Percentiles rank a stretch among this genome's conserved stretches.
Evolutionary conservation across 2,113 vertebrate genomes (phyloP).

Genomic region (Mohoua ochrocephala): DNA sequence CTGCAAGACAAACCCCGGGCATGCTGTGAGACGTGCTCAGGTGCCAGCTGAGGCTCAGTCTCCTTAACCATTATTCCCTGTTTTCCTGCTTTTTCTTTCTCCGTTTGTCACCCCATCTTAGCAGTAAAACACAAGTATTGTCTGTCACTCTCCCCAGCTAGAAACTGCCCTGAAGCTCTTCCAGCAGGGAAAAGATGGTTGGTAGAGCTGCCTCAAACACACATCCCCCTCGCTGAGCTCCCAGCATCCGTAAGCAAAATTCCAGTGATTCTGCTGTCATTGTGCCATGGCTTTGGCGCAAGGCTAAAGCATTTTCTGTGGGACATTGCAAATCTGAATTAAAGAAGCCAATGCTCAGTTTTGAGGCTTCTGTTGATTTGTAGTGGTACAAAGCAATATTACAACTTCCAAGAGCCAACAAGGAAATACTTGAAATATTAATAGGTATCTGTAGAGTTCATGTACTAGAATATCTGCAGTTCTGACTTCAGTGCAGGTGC

Average conservation of each 20-base stretch:
- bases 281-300: not conserved
- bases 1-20: not conserved
- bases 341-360: not conserved
- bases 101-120: not conserved
- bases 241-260: not conserved
- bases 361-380: not conserved
- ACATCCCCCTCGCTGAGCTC: accelerated
- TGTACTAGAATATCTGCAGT: not conserved
- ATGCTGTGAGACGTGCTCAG: not conserved
- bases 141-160: not conserved
- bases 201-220: not conserved
- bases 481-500: not conserved
- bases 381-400: not conserved
- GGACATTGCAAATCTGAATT: not conserved
- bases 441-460: not conserved
- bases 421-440: not conserved
- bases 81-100: not conserved
- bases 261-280: not conserved
- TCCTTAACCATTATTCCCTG: not conserved
- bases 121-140: not conserved
- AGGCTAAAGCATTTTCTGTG: not conserved
- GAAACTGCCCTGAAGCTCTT: not conserved
- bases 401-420: not conserved
- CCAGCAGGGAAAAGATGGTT: not conserved
- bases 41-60: not conserved